Conservation (phyloP, 2,797 vertebrate species). For the Pseudopleuronectes americanus region DNA sequence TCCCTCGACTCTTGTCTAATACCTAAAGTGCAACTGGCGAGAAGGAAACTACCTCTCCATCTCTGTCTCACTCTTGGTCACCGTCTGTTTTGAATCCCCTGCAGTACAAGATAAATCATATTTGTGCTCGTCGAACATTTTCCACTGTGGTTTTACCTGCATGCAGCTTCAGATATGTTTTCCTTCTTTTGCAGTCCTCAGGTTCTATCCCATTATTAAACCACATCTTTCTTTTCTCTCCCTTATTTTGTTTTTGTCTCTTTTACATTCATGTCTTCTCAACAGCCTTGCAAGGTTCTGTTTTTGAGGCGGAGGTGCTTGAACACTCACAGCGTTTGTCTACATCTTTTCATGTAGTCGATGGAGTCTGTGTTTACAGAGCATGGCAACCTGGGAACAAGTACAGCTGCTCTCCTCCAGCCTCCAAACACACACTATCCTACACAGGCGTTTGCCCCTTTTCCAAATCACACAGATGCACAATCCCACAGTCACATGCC, state of each 20-base stretch:
- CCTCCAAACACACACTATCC: slow-evolving; percentile 41
- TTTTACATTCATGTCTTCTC: neutral
- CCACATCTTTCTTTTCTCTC: neutral
- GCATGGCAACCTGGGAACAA: slow-evolving; percentile 42
- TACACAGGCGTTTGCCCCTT: slow-evolving; percentile 44
- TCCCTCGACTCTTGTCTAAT: slow-evolving; percentile 44
- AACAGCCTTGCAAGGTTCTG: neutral
- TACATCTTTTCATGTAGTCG: slow-evolving; percentile 38
- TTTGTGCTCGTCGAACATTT: slow-evolving; percentile 52
- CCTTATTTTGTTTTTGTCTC: neutral
- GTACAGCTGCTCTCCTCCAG: slow-evolving; percentile 21
- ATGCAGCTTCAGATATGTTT: slow-evolving; percentile 34
- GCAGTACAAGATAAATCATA: slow-evolving; percentile 49
- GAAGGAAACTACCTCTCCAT: slow-evolving; percentile 26
- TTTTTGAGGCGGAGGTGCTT: neutral
- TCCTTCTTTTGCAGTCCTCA: slow-evolving; percentile 16
- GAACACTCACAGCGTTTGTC: slow-evolving; percentile 34
- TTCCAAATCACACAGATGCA: slow-evolving; percentile 43
- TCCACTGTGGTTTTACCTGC: slow-evolving; percentile 48
- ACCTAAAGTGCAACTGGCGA: slow-evolving; percentile 42
- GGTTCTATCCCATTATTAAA: slow-evolving; percentile 3
- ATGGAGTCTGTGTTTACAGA: slow-evolving; percentile 58
- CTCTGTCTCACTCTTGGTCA: slow-evolving; percentile 19
- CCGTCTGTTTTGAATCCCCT: slow-evolving; percentile 47
- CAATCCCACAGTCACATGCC: slow-evolving; percentile 29